These are phyloP conservation scores for Diploptera punctata DNA, from an alignment of 2,888 invertebrate species.

Conservation along the genomic window DNA sequence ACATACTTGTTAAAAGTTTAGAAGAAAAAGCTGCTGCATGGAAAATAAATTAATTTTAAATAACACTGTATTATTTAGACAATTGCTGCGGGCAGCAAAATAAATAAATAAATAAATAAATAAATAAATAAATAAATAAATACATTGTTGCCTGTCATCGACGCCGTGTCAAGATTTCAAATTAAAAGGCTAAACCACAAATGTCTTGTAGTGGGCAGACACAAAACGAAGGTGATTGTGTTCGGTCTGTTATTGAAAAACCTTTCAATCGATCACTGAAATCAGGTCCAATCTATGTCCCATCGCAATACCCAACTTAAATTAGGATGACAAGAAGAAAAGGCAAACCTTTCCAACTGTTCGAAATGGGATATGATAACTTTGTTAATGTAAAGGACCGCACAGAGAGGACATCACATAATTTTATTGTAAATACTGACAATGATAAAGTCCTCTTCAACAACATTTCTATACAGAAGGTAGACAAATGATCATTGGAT, in stretches of 20 bases:
- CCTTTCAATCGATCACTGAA: constrained; percentile 11
- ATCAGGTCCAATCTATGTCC: background rate
- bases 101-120: too few species aligned
- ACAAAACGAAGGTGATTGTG: constrained; percentile 20
- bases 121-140: too few species aligned
- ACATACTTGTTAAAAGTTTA: too few species aligned
- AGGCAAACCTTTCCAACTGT: constrained; percentile 16
- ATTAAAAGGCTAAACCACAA: constrained; percentile 8
- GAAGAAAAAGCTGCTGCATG: too few species aligned
- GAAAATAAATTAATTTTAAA: too few species aligned
- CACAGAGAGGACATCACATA: background rate
- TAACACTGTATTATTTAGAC: too few species aligned
- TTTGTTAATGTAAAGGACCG: constrained; percentile 8
- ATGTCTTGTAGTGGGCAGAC: background rate
- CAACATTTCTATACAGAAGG: constrained; percentile 17
- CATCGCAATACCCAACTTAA: background rate
- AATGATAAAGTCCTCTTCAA: constrained; percentile 21
- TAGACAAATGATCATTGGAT: constrained; percentile 23
- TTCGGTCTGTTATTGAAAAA: background rate
- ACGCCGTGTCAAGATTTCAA: constrained; percentile 11
- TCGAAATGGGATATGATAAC: constrained; percentile 2
- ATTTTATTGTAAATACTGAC: constrained; percentile 16
- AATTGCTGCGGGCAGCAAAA: constrained; percentile 19
- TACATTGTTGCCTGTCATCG: constrained; percentile 22
- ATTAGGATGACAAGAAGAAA: constrained; percentile 24